Evolutionary conservation across 2,888 invertebrate species (phyloP).

Genomic region (Lasioglossum pauxillum): DNA sequence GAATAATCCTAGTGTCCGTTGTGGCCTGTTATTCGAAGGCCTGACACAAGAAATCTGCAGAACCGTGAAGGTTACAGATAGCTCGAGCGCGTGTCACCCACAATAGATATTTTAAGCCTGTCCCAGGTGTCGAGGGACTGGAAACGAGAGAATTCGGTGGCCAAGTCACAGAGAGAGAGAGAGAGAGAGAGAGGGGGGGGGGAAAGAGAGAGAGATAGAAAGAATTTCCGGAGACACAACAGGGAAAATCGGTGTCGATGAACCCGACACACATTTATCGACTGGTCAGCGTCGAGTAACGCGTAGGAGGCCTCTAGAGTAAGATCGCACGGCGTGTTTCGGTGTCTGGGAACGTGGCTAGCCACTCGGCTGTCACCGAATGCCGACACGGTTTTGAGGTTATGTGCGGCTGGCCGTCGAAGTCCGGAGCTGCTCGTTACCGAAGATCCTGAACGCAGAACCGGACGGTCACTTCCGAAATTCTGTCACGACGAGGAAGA

Average conservation of each 20-base stretch:
- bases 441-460: not conserved
- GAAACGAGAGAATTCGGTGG: not conserved
- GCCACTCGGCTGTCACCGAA: slow-evolving; percentile 37
- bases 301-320: not conserved
- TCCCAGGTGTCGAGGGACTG: not conserved
- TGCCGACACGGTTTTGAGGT: slow-evolving; percentile 54
- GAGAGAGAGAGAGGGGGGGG: not conserved
- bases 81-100: not conserved
- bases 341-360: not conserved
- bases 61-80: not conserved
- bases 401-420: slow-evolving; percentile 35
- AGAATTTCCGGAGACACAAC: not conserved
- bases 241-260: slow-evolving; percentile 6
- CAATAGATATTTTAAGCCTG: slow-evolving; percentile 5
- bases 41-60: not conserved
- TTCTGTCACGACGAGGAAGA: slow-evolving; percentile 42
- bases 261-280: slow-evolving; percentile 4
- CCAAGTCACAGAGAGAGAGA: not conserved
- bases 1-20: not conserved
- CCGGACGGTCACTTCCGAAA: slow-evolving; percentile 23
- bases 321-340: not conserved
- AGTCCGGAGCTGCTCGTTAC: slow-evolving; percentile 16
- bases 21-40: no score
- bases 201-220: not conserved
- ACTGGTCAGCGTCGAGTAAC: not conserved